These are phyloP conservation scores for Chelon auratus DNA, from an alignment of 2,797 vertebrate genomes.

Conservation along the genomic window DNA sequence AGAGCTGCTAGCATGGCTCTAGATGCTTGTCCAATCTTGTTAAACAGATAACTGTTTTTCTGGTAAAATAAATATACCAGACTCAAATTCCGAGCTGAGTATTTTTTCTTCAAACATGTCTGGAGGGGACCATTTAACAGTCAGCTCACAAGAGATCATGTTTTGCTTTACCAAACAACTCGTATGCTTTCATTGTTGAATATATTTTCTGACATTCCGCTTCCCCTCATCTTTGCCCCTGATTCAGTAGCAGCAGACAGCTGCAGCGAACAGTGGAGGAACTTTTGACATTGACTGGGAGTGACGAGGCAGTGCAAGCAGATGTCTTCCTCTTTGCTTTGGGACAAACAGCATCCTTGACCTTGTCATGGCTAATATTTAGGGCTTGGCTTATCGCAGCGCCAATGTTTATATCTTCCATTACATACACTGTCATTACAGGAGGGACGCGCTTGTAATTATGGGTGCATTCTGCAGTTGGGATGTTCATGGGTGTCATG, in stretches of 20 bases:
- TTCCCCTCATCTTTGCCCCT: constrained; percentile 27
- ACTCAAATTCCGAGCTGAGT: constrained; percentile 8
- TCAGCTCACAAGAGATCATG: constrained; percentile 27
- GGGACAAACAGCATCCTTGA: constrained; percentile 79
- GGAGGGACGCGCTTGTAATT: constrained; percentile 70
- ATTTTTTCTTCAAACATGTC: constrained; percentile 32
- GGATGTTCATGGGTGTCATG: constrained; percentile 48
- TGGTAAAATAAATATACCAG: not conserved
- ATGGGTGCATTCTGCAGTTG: constrained; percentile 47
- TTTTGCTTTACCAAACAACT: constrained; percentile 33
- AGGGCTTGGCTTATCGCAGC: constrained; percentile 76
- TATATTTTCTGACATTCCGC: constrained; percentile 51
- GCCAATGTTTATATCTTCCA: constrained; percentile 81
- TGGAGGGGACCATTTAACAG: constrained; percentile 27
- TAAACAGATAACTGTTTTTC: not conserved
- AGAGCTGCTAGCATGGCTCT: not conserved
- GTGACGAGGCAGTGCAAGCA: constrained; percentile 77
- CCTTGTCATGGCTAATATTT: constrained; percentile 82
- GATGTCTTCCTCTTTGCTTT: constrained; percentile 81
- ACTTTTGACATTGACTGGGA: constrained; percentile 78
- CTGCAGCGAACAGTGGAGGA: constrained; percentile 72
- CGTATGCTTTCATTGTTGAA: constrained; percentile 38
- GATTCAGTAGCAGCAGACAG: constrained; percentile 66
- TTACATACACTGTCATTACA: constrained; percentile 81
- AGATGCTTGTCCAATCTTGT: too few species aligned